A percentile compares a stretch with the other conserved stretches of the same genome.
Evolutionary conservation across 2,888 invertebrate genomes (phyloP).

Genomic region (Bugulina stolonifera): DNA sequence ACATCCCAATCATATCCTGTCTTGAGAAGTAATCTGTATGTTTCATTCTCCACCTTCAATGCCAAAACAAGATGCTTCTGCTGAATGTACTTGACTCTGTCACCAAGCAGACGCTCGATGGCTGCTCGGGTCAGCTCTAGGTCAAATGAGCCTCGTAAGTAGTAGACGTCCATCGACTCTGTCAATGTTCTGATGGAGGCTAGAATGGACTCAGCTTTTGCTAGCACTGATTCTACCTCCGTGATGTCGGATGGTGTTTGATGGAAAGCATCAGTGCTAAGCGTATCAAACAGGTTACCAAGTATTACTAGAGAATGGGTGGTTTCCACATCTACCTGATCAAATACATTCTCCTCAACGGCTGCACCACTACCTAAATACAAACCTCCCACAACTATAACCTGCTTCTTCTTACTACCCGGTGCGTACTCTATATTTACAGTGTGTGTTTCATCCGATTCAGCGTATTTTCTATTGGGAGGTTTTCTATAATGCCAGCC

Average conservation of each 20-base stretch:
- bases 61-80: background rate
- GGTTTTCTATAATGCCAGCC: conserved; percentile 18
- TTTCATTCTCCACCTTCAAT: background rate
- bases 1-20: conserved; percentile 1
- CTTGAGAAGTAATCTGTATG: background rate
- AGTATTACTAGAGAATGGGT: conserved; percentile 9
- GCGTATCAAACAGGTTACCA: conserved; percentile 21
- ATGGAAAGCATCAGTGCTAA: conserved; percentile 11
- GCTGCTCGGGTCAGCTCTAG: background rate
- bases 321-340: background rate
- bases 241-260: conserved; percentile 2
- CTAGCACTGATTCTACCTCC: background rate
- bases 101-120: conserved; percentile 14
- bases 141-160: background rate
- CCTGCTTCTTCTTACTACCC: conserved; percentile 19
- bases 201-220: background rate
- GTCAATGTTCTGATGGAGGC: background rate
- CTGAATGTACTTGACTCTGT: background rate
- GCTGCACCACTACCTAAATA: background rate
- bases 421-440: background rate
- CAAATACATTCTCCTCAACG: background rate
- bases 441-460: background rate
- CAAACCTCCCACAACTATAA: conserved; percentile 8
- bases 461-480: conserved; percentile 11
- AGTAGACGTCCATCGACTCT: background rate